phyloP scores from a whole-genome alignment of 1,140 invertebrate genomes.

The Ceratitis capitata region DNA sequence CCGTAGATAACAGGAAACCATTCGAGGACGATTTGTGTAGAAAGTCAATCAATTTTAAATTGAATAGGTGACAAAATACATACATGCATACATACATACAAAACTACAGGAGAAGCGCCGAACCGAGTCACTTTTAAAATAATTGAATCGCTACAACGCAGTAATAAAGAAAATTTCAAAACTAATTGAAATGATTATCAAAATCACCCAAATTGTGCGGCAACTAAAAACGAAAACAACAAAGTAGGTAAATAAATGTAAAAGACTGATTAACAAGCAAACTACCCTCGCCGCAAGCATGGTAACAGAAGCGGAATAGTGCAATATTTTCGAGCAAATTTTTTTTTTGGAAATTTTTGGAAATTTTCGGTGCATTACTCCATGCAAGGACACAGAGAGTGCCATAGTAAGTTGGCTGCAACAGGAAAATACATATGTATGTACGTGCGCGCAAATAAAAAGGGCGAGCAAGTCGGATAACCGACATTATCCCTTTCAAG shows the following conservation, averaged over 20 bases:
- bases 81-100: too few species aligned
- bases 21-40: neutral
- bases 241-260: neutral
- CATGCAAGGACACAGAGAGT: neutral
- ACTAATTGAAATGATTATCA: slow-evolving; percentile 17
- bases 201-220: neutral
- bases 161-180: neutral
- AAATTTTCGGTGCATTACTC: neutral
- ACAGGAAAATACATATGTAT: neutral
- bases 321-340: neutral
- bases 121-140: neutral
- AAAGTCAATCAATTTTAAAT: slow-evolving; percentile 12
- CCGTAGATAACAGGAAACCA: neutral
- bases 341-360: neutral
- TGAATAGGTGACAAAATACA: neutral
- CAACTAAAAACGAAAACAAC: neutral
- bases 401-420: neutral
- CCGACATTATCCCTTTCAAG: neutral
- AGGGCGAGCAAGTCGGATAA: neutral
- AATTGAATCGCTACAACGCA: neutral
- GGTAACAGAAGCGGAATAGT: neutral
- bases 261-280: neutral
- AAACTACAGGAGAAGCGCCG: neutral
- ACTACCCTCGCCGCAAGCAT: neutral
- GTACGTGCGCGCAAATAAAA: neutral